These are phyloP conservation scores for Tetragnatha montana DNA, from an alignment of 2,888 invertebrate genomes.

Conservation along the genomic window DNA sequence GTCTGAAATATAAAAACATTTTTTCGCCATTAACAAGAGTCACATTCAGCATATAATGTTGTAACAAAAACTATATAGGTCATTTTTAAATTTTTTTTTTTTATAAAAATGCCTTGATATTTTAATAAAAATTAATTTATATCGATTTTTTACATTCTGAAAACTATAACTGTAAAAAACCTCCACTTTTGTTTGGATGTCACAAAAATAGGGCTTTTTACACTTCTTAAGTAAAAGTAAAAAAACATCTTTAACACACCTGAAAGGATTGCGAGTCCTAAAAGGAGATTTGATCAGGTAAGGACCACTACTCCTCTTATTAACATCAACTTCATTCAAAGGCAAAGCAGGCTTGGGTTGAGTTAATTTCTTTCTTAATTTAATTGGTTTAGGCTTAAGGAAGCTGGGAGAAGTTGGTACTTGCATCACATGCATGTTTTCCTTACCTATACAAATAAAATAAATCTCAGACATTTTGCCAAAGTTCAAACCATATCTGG, in stretches of 20 bases:
- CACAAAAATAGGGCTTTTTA: neutral
- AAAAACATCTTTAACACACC: slow-evolving; percentile 17
- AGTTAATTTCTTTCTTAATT: slow-evolving; percentile 19
- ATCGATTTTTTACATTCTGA: too few relatives aligned
- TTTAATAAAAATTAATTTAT: neutral
- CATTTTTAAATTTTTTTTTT: too few relatives aligned
- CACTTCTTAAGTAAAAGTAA: neutral
- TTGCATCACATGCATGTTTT: slow-evolving; percentile 48
- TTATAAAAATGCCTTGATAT: neutral
- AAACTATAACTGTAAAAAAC: too few relatives aligned
- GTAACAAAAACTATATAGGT: too few relatives aligned
- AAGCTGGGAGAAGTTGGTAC: slow-evolving; percentile 58
- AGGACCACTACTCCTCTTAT: slow-evolving; percentile 16
- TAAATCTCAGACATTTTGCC: too few relatives aligned
- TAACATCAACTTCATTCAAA: slow-evolving; percentile 40
- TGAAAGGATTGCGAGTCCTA: slow-evolving; percentile 40
- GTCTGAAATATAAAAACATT: neutral
- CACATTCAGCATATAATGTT: too few relatives aligned
- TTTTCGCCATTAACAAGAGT: too few relatives aligned
- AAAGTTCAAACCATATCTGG: too few relatives aligned
- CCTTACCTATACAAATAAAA: slow-evolving; percentile 21
- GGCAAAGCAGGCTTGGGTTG: slow-evolving; percentile 7
- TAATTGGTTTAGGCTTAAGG: slow-evolving; percentile 54
- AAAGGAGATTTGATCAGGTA: slow-evolving; percentile 43
- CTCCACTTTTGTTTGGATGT: too few relatives aligned